A percentile compares a stretch with the other conserved stretches of the same genome.
Evolutionary conservation across 2,888 invertebrate species (phyloP).

Genomic region (Dryomyza anilis): DNA sequence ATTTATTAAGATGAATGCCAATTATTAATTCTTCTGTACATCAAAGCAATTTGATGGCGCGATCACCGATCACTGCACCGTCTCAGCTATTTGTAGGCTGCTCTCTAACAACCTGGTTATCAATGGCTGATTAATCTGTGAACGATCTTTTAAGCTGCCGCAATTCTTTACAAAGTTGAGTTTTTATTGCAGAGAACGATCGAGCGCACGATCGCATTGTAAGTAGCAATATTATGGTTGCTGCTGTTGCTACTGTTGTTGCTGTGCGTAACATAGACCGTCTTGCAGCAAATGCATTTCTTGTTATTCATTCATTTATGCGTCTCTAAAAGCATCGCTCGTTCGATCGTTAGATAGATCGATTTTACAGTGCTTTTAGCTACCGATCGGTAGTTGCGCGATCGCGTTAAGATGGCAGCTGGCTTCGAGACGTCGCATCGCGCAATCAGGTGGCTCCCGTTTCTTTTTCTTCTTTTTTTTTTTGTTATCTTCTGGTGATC

Average conservation of each 20-base stretch:
- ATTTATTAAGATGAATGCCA: conserved; percentile 15
- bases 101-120: no score
- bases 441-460: no score
- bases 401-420: neutral
- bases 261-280: no score
- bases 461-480: no score
- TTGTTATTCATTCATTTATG: no score
- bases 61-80: no score
- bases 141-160: neutral
- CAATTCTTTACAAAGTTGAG: conserved; percentile 4
- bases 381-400: neutral
- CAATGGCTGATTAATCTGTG: neutral
- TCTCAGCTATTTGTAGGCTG: no score
- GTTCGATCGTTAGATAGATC: no score
- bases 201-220: neutral
- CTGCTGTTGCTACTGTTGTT: conserved; percentile 3
- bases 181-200: neutral
- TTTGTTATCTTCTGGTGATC: no score
- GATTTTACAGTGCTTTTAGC: neutral
- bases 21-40: conserved; percentile 16
- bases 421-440: neutral
- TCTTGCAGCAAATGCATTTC: no score
- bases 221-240: neutral
- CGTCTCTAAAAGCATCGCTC: no score
- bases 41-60: no score